phyloP scores from a whole-genome alignment of 2,888 invertebrate genomes.

The Ennomos fuscantarius region DNA sequence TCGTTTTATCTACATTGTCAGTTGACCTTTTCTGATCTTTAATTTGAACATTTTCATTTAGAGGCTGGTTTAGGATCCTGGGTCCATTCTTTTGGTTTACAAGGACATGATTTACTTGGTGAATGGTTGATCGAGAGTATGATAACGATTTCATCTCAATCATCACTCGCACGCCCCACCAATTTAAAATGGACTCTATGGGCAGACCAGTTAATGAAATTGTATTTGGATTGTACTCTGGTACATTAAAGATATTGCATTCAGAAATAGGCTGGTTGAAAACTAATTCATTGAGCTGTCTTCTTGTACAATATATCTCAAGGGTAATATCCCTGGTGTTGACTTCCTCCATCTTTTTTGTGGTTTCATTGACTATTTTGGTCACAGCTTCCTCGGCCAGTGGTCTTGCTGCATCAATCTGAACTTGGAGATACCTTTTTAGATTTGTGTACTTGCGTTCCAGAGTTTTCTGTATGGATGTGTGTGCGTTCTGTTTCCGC shows the following conservation, averaged over 20 bases:
- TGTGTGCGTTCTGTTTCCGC: slow-evolving; percentile 43
- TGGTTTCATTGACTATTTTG: slow-evolving; percentile 31
- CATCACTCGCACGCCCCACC: slow-evolving; percentile 47
- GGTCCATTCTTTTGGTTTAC: slow-evolving; percentile 44
- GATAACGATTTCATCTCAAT: slow-evolving; percentile 40
- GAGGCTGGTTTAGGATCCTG: slow-evolving; percentile 10
- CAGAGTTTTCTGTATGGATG: slow-evolving; percentile 49
- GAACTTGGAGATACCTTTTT: slow-evolving; percentile 56
- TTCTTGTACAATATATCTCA: slow-evolving; percentile 52
- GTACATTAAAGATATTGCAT: slow-evolving; percentile 56
- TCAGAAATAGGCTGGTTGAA: slow-evolving; percentile 17
- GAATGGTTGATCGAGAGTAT: slow-evolving; percentile 43
- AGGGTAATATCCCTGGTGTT: slow-evolving; percentile 42
- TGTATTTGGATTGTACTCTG: slow-evolving; percentile 24
- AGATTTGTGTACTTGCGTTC: slow-evolving; percentile 57
- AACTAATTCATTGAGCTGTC: slow-evolving; percentile 39
- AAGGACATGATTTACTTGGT: slow-evolving; percentile 47
- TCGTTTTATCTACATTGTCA: not conserved
- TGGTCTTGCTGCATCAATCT: slow-evolving; percentile 50
- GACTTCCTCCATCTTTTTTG: slow-evolving; percentile 13
- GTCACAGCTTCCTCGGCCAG: slow-evolving; percentile 45
- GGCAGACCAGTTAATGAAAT: slow-evolving; percentile 34
- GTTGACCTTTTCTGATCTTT: slow-evolving; percentile 2
- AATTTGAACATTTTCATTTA: slow-evolving; percentile 24
- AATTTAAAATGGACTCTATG: slow-evolving; percentile 52